These are phyloP conservation scores for Actinia equina DNA, from an alignment of 64 coral and sea anemone species.

Conservation along the genomic window DNA sequence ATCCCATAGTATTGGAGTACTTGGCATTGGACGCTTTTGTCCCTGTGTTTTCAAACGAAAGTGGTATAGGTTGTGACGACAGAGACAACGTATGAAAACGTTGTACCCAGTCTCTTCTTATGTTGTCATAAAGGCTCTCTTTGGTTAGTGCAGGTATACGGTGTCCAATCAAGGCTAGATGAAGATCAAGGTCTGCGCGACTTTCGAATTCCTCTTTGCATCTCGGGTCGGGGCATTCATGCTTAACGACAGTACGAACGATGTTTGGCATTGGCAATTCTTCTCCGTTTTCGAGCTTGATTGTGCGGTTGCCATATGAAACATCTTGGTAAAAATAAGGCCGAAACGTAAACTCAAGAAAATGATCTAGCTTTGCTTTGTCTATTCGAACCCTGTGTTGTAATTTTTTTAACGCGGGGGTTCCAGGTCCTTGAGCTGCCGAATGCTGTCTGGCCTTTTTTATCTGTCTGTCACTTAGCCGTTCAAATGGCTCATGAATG, in stretches of 20 bases:
- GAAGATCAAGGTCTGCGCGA: conserved; percentile 32
- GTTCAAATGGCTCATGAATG: conserved; percentile 46
- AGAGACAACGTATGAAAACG: background rate
- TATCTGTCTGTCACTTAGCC: conserved; percentile 43
- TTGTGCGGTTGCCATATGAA: conserved; percentile 33
- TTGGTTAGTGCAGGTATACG: background rate
- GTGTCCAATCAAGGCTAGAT: conserved; percentile 34
- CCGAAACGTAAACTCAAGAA: conserved; percentile 56
- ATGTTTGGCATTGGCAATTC: conserved; percentile 46
- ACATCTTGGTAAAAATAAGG: conserved; percentile 53
- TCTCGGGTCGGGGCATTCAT: conserved; percentile 40
- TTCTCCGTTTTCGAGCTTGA: conserved; percentile 39
- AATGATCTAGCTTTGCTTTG: conserved; percentile 48
- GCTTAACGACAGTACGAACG: conserved; percentile 17
- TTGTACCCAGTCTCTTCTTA: conserved; percentile 31
- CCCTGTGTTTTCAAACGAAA: conserved; percentile 1
- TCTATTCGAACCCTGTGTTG: conserved; percentile 50
- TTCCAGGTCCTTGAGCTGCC: conserved; percentile 5
- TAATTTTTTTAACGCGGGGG: background rate
- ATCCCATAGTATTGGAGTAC: conserved; percentile 15
- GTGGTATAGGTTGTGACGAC: background rate
- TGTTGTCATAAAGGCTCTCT: conserved; percentile 35
- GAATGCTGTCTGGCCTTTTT: conserved; percentile 36
- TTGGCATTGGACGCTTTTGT: background rate
- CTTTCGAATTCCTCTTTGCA: conserved; percentile 48